Evolutionary conservation across 2,113 vertebrate genomes (phyloP).

Genomic region (Nyctibius bracteatus): DNA sequence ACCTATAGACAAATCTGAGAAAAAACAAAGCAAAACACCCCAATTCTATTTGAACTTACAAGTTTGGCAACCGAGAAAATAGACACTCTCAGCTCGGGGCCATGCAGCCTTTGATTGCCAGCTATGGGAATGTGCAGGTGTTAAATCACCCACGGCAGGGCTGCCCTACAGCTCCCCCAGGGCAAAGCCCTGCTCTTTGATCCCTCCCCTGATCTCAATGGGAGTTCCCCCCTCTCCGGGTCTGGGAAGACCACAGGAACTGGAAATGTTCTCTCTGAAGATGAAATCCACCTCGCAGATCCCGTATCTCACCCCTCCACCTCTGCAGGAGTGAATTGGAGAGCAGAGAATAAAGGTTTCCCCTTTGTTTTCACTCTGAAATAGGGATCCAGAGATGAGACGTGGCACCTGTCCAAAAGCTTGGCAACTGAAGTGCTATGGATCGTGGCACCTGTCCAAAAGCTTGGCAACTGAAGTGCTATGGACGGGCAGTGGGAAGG

Average conservation of each 20-base stretch:
- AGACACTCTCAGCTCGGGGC: not conserved
- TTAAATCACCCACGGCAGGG: not conserved
- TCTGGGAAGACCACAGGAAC: not conserved
- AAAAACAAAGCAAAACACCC: not conserved
- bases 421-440: not conserved
- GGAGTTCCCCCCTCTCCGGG: not conserved
- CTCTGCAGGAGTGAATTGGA: fast-evolving
- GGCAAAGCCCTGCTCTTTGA: constrained; percentile 16
- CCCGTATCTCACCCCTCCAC: not conserved
- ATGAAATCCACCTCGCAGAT: not conserved
- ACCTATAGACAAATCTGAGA: not conserved
- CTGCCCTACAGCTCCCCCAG: not conserved
- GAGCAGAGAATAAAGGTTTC: not conserved
- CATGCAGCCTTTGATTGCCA: constrained; percentile 25
- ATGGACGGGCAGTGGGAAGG: not conserved
- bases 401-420: not conserved
- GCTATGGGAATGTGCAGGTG: not conserved
- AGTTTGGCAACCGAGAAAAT: not conserved
- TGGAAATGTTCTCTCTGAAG: not conserved
- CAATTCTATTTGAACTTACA: not conserved
- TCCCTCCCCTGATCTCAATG: not conserved
- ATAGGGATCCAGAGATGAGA: not conserved
- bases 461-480: not conserved
- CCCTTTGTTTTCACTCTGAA: not conserved
- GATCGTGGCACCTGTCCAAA: not conserved